Conservation (phyloP, 2,888 invertebrate genomes). For the Nemotelus pantherinus region DNA sequence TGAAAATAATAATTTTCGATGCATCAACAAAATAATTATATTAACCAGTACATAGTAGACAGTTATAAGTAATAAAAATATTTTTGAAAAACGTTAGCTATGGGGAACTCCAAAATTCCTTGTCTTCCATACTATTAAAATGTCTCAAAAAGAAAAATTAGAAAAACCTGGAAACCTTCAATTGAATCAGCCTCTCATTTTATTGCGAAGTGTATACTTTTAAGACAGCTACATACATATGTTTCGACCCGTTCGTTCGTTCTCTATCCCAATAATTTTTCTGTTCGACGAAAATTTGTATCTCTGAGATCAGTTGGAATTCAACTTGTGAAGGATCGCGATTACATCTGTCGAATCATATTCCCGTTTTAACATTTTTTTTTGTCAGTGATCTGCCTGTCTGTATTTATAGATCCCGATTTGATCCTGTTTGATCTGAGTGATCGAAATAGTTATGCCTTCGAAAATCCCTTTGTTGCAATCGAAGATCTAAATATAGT, state of each 20-base stretch:
- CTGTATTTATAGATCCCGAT: background rate
- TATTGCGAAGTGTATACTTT: background rate
- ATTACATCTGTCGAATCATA: background rate
- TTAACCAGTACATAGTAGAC: too few species aligned
- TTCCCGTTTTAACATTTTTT: background rate
- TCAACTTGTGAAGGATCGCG: constrained; percentile 29
- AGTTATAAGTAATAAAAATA: too few species aligned
- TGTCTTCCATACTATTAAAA: too few species aligned
- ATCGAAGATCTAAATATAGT: background rate
- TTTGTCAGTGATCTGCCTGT: background rate
- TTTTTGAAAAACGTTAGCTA: too few species aligned
- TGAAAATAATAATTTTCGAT: too few species aligned
- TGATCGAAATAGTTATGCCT: constrained; percentile 9
- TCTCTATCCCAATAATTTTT: constrained; percentile 40
- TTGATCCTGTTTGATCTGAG: background rate
- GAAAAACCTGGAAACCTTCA: too few species aligned
- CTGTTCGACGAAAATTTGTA: constrained; percentile 22
- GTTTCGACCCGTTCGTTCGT: background rate
- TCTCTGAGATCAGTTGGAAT: constrained; percentile 16
- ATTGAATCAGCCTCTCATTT: background rate
- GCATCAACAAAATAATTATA: too few species aligned
- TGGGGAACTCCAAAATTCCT: too few species aligned
- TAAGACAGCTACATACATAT: background rate
- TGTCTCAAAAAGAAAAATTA: background rate
- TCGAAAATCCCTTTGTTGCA: background rate